Evolutionary conservation across 2,797 vertebrate genomes (phyloP), one percentile per base, ranked within the genome.

Genomic region (Perdix hodgsoniae): DNA sequence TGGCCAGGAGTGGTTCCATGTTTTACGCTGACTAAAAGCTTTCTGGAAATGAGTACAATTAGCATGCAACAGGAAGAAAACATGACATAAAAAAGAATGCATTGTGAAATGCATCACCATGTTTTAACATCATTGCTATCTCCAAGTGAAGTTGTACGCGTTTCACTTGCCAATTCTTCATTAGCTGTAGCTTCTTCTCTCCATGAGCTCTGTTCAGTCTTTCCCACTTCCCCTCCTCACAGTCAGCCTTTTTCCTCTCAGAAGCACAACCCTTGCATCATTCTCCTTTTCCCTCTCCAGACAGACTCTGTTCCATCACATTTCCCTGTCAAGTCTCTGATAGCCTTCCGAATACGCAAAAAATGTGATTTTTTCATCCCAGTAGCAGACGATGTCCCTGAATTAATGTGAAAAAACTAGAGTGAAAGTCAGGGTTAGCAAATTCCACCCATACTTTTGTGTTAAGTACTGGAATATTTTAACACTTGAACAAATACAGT

Each of bases 371-470:
- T 39, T 39, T 39, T 39, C 39, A 39, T 39, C 39, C 39, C 39
- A 39, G 39, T 39, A 39, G 39, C 39, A 39, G 39, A 39, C 5
- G 13, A 39, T 3, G 39, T 39, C 39, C 13, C 39, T 39, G 39
- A 39, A 39, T 39, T 77, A 64, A 61, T 42, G 40, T 74, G 92
- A 94, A 89, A 74, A 86, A 91, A 73, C 81, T 19, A 24, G 35
- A 91, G 88, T 49, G 93, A 85, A 94, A 91, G 72, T 49, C 63
- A 39, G 61, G 77, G 81, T 87, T 84, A 93, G 82, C 76, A 95
- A 96, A 94, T 76, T 69, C 72, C 35, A 77, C 29, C 27, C 31
- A 56, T 75, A 91, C 79, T 73, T 93, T 15, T 0, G 0, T 77
- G 79, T 31, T 39, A 78, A 89, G 81, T 70, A 75, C 33, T 1